Conservation (phyloP, 2,888 invertebrate species). For the Drosophila paramelanica region DNA sequence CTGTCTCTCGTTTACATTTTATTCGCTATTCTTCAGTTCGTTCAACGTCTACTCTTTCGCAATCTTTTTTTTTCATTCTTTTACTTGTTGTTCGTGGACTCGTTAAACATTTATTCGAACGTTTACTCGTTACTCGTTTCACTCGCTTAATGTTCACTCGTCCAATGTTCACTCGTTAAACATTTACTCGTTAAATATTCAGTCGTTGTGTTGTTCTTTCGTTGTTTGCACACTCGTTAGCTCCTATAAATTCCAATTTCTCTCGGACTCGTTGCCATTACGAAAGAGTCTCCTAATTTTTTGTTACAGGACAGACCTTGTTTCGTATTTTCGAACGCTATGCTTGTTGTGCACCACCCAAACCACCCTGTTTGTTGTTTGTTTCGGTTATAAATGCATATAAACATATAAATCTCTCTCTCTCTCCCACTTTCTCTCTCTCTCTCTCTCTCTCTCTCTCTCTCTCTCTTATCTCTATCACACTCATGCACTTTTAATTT, state of each 20-base stretch:
- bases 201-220: constrained; percentile 8
- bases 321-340: constrained; percentile 8
- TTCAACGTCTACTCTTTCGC: background rate
- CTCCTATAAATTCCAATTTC: background rate
- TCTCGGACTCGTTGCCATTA: constrained; percentile 1
- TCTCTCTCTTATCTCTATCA: constrained; percentile 21
- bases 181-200: constrained; percentile 6
- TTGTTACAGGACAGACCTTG: constrained; percentile 1
- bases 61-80: background rate
- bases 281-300: constrained; percentile 8
- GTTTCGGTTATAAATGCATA: constrained; percentile 11
- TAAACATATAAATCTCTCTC: constrained; percentile 9
- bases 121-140: background rate
- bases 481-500: constrained; percentile 26
- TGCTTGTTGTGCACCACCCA: constrained; percentile 13
- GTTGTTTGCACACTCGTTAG: constrained; percentile 20
- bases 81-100: background rate
- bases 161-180: background rate
- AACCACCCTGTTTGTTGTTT: constrained; percentile 27
- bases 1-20: background rate
- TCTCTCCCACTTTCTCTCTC: background rate
- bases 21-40: background rate
- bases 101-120: too few relatives aligned
- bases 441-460: constrained; percentile 7
- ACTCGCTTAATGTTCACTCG: background rate